Conservation (phyloP, 2,797 vertebrate species). For the Lutjanus campechanus region DNA sequence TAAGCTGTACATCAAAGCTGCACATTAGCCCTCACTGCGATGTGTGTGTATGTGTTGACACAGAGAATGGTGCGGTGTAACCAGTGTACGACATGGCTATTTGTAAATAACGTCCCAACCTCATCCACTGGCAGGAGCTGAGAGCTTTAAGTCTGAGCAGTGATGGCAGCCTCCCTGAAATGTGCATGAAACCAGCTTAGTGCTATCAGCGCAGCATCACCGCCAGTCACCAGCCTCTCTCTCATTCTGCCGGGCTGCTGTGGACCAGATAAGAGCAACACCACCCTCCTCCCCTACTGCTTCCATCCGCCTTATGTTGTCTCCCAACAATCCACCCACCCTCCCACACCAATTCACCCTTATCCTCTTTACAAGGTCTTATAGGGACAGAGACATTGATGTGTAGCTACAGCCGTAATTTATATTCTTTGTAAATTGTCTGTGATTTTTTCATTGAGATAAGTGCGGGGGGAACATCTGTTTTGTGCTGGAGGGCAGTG, state of each 20-base stretch:
- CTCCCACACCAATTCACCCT: constrained; percentile 75
- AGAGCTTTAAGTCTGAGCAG: constrained; percentile 77
- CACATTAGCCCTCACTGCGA: constrained; percentile 57
- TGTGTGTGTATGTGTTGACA: constrained; percentile 64
- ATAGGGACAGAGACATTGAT: constrained; percentile 76
- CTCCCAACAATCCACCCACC: constrained; percentile 66
- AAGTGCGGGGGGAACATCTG: constrained; percentile 85
- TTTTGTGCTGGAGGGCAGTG: constrained; percentile 81
- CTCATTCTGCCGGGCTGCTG: constrained; percentile 81
- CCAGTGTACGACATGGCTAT: constrained; percentile 75
- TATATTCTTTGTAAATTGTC: constrained; percentile 88
- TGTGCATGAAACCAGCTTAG: constrained; percentile 84
- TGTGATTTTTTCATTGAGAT: constrained; percentile 85
- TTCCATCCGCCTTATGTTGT: constrained; percentile 68
- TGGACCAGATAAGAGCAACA: constrained; percentile 83
- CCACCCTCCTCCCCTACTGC: constrained; percentile 64
- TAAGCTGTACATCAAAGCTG: constrained; percentile 75
- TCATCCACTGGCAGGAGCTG: constrained; percentile 68
- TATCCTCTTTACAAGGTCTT: constrained; percentile 81
- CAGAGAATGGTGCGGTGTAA: constrained; percentile 60
- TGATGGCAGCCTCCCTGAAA: constrained; percentile 78
- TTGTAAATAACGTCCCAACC: constrained; percentile 74
- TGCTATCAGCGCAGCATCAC: constrained; percentile 82
- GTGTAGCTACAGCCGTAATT: constrained; percentile 81
- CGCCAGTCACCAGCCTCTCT: constrained; percentile 83